These are phyloP conservation scores for Galemys pyrenaicus DNA, from an alignment of 2,113 vertebrate species.

Conservation along the genomic window DNA sequence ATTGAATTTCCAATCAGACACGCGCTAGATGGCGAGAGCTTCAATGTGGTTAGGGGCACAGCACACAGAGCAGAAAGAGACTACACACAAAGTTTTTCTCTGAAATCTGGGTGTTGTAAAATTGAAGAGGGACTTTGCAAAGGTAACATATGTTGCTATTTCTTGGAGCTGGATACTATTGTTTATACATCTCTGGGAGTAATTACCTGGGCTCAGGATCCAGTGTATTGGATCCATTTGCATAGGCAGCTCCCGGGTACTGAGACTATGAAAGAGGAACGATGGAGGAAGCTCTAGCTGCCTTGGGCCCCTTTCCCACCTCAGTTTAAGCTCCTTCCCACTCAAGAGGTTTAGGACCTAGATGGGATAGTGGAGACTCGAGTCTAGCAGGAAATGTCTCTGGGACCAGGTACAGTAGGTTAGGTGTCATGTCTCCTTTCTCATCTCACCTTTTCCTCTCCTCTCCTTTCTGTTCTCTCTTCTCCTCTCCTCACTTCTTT, in stretches of 20 bases:
- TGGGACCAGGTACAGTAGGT: not conserved
- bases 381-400: not conserved
- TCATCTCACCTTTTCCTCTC: not conserved
- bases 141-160: not conserved
- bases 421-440: not conserved
- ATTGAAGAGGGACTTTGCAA: conserved; percentile 18
- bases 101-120: conserved; percentile 37
- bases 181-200: conserved; percentile 8
- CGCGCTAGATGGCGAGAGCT: not conserved
- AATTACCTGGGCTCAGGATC: not conserved
- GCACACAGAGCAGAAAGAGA: not conserved
- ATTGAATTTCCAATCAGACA: conserved; percentile 71
- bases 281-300: not conserved
- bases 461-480: no score
- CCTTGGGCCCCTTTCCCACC: not conserved
- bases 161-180: not conserved
- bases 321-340: not conserved
- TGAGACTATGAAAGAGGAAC: not conserved
- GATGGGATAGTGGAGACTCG: not conserved
- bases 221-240: not conserved
- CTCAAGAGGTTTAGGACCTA: not conserved
- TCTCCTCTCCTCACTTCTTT: not conserved
- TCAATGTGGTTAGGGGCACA: not conserved
- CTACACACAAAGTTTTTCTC: not conserved
- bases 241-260: fast-evolving